Conservation (phyloP, 1,140 invertebrate genomes). For the Chelonus insularis region DNA sequence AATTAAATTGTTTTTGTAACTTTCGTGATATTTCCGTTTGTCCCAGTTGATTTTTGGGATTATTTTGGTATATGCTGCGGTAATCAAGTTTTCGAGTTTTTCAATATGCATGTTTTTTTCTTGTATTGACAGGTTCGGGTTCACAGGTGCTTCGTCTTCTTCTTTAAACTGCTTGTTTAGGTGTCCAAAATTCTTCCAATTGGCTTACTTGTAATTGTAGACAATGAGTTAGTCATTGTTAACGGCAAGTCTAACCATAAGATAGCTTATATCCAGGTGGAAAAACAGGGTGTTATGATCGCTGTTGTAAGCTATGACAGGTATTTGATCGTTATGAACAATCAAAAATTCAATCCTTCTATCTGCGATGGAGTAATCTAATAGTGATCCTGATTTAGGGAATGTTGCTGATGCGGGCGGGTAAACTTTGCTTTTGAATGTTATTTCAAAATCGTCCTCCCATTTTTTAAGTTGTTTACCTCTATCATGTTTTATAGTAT, state of each 20-base stretch:
- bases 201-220: conserved; percentile 21
- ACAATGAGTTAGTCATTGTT: neutral
- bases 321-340: neutral
- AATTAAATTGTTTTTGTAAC: neutral
- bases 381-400: neutral
- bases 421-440: neutral
- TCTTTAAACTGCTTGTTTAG: too few species aligned
- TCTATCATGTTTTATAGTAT: neutral
- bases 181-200: conserved; percentile 26
- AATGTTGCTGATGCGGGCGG: neutral
- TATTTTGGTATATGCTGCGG: neutral
- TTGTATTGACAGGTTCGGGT: conserved; percentile 16
- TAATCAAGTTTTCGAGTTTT: neutral
- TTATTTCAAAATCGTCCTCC: neutral
- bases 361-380: conserved; percentile 13
- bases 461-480: neutral
- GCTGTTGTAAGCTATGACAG: neutral
- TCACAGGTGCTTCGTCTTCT: too few species aligned
- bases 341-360: neutral
- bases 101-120: conserved; percentile 14
- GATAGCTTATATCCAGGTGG: neutral
- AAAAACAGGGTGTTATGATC: neutral
- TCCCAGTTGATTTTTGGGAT: neutral
- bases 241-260: neutral
- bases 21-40: neutral